Base-by-base conservation (phyloP, 1,140 invertebrate genomes). In the Ctenoplectra terminalis region DNA sequence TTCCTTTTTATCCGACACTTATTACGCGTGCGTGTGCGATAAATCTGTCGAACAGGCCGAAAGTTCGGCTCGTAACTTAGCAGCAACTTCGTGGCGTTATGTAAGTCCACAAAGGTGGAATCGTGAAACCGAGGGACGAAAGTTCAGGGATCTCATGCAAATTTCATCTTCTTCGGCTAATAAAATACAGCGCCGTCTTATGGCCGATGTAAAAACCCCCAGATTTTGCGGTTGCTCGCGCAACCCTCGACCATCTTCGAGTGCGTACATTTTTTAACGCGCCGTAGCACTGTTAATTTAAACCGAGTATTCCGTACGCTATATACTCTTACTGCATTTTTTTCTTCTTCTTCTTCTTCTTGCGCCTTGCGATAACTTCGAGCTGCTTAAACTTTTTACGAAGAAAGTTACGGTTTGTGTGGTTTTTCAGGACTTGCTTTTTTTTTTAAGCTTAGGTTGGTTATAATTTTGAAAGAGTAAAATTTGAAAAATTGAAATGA, bases 111-210 rank as follows among this genome's bases (percentile, higher is more conserved):
- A 86, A 84, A 87, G 77, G 73, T 76, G 61, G 64, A 76, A 72
- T 87, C 72, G 81, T 23, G 56, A 67, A 17, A 58, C 52, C 43
- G 31, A 23, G 66, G 70, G 75, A 76, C 81, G 77, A 87, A 87
- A 87, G 85, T 87, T 87, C 81, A 87, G 80, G 79, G 78, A 86
- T 91, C 86, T 91, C 90, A 92, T 92, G 90, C 87, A 92, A 93
- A 92, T 92, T 84, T 87, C 86, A 84, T 87, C 82, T 87, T 84
- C 86, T 87, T 87, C 61, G 73, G 61, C 76, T 87, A 87, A 87
- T 87, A 87, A 87, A 87, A 87, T 87, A 87, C 72, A 78, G 54
- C 67, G 67, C 61, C 75, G 80, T 82, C 83, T 82, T 54, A 73
- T 34, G 61, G 77, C 17, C 58, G 54, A 26, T n/a, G 54, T 72